Percentiles rank a stretch among this genome's conserved stretches.
These are phyloP conservation scores for Drosophila monieri DNA, from an alignment of 2,888 invertebrate genomes.

Conservation along the genomic window DNA sequence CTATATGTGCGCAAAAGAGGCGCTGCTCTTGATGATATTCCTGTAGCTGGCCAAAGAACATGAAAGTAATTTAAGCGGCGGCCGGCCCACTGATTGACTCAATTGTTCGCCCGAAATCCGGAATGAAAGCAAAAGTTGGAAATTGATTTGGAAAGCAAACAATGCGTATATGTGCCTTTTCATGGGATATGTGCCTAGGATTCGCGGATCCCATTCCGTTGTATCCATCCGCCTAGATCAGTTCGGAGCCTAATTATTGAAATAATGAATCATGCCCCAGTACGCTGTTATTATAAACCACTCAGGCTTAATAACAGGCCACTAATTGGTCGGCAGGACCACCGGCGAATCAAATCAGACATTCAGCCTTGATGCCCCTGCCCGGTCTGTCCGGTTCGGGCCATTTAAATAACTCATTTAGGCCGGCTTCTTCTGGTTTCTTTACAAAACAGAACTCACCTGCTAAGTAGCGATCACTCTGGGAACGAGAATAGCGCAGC, in stretches of 20 bases:
- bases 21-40: constrained; percentile 21
- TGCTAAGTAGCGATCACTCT: constrained; percentile 84
- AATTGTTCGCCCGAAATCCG: constrained; percentile 55
- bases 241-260: constrained; percentile 53
- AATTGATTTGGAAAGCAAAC: constrained; percentile 33
- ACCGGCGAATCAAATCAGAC: constrained; percentile 68
- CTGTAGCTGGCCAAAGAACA: constrained; percentile 50
- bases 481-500: constrained; percentile 84
- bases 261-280: constrained; percentile 50
- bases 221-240: not conserved
- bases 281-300: constrained; percentile 71
- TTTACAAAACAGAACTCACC: constrained; percentile 77
- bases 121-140: constrained; percentile 64
- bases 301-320: constrained; percentile 75
- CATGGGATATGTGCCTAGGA: not conserved
- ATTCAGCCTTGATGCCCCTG: constrained; percentile 26
- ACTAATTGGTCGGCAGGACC: constrained; percentile 77
- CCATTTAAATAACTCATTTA: constrained; percentile 79
- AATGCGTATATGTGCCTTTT: not conserved
- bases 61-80: constrained; percentile 71
- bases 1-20: constrained; percentile 65
- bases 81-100: constrained; percentile 63
- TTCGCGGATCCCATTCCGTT: not conserved
- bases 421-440: constrained; percentile 26
- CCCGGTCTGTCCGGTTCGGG: constrained; percentile 17